Evolutionary conservation across 2,113 vertebrate species (phyloP), one percentile per base, ranked within the genome.

Genomic region (Nannobrachium achirus): DNA sequence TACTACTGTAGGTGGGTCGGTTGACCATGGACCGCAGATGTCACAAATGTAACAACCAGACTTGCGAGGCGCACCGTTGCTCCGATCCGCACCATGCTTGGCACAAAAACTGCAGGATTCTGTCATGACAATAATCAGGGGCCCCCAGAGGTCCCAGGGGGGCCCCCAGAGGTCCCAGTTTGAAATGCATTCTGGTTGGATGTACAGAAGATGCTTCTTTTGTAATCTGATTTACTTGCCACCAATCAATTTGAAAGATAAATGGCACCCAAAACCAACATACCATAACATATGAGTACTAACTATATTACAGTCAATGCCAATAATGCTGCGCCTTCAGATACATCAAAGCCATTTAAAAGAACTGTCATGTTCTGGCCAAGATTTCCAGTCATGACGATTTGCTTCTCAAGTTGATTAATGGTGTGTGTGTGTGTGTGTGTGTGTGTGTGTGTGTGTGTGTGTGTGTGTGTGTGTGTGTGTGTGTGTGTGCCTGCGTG

Each of bases 331-430:
- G 19, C 15, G 10, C n/a, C 14, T 40, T 59, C 39, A 44, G 19
- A 59, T 44, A 42, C 15, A 59, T 59, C 56, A 42, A 42, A 44
- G 40, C 33, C 55, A 46, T 64, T 69, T 80, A 56, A 56, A 49
- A 45, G 50, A 58, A 56, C 38, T 66, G 56, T 40, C 56, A 60
- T 49, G 65, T 69, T 71, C 66, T 70, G 45, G 39, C 49, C 25
- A 59, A 19, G 51, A 48, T 51, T 73, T 76, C 69, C 69, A 66
- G 64, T 70, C 39, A 49, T 73, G 65, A 68, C 71, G 63, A 66
- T 76, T 56, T 76, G 61, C 25, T 33, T 33, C 25, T 33, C 3
- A 0, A 5, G 25, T 33, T 33, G 25, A 33, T 33, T 33, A 33
- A 33, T 33, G 25, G 41, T 52, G 19, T 63, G 59, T 63, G 66